Conservation (phyloP, 2,113 vertebrate species). For the Microcebus tavaratra region DNA sequence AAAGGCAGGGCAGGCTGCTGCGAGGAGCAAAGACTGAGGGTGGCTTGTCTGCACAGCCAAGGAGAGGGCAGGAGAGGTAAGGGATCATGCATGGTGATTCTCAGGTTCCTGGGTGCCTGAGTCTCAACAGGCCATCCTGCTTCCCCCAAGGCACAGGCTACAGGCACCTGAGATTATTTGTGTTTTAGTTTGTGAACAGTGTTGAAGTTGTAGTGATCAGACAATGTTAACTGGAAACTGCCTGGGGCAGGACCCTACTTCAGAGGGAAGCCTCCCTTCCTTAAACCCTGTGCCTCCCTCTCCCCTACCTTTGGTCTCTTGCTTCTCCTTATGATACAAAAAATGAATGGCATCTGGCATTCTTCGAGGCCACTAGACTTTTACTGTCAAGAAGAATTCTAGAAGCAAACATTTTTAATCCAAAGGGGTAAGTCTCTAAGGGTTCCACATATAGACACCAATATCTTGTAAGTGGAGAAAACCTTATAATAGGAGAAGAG, state of each 20-base stretch:
- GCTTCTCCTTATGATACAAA: background rate
- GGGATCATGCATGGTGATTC: no score
- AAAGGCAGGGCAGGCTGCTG: background rate
- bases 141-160: fast-evolving
- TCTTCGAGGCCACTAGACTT: background rate
- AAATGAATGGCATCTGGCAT: background rate
- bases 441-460: background rate
- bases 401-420: background rate
- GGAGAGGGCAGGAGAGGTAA: background rate
- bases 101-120: background rate
- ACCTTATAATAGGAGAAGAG: background rate
- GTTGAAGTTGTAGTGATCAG: background rate
- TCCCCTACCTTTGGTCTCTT: background rate
- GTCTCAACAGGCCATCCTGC: background rate
- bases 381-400: background rate
- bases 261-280: background rate
- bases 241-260: background rate
- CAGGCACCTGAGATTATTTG: background rate
- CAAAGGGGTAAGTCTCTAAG: background rate
- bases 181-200: background rate
- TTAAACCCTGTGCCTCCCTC: background rate
- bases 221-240: background rate
- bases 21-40: background rate
- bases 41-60: background rate
- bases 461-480: background rate